Evolutionary conservation across 2,888 invertebrate genomes (phyloP).

Genomic region (Hirtodrosophila duncani): DNA sequence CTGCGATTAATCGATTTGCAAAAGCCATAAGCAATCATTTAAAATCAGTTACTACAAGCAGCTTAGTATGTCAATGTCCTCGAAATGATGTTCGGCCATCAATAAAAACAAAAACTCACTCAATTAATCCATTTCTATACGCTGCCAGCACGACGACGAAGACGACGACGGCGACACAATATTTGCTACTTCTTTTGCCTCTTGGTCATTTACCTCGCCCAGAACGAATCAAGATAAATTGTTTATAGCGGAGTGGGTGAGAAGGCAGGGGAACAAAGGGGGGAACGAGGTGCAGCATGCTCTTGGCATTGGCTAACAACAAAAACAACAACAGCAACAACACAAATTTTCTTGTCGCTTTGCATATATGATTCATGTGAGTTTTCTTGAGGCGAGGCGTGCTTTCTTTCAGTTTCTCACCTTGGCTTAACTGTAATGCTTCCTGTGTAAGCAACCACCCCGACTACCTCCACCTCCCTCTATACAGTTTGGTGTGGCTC

Average conservation of each 20-base stretch:
- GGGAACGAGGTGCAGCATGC: slow-evolving; percentile 10
- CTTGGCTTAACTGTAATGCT: background rate
- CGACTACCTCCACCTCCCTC: background rate
- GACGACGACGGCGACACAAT: too few species aligned
- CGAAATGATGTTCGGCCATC: slow-evolving; percentile 35
- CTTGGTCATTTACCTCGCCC: slow-evolving; percentile 62
- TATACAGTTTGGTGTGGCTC: slow-evolving; percentile 7
- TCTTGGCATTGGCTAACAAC: slow-evolving; percentile 20
- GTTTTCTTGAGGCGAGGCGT: slow-evolving; percentile 45
- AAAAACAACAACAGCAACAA: slow-evolving; percentile 30
- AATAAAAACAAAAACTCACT: slow-evolving; percentile 38
- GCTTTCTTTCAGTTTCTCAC: too few species aligned
- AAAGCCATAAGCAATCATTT: too few species aligned
- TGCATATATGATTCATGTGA: slow-evolving; percentile 58
- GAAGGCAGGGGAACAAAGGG: background rate
- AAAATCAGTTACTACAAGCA: slow-evolving; percentile 6
- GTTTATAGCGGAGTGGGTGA: slow-evolving; percentile 31
- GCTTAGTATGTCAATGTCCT: slow-evolving; percentile 34
- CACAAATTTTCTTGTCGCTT: slow-evolving; percentile 40
- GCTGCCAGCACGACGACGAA: slow-evolving; percentile 30
- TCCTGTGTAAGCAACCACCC: slow-evolving; percentile 1
- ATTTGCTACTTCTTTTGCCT: slow-evolving; percentile 18
- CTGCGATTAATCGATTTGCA: too few species aligned
- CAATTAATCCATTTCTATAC: slow-evolving; percentile 48
- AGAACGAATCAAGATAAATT: slow-evolving; percentile 59